phyloP scores from a whole-genome alignment of 2,888 invertebrate genomes.

The Mesorhabditis spiculigera region DNA sequence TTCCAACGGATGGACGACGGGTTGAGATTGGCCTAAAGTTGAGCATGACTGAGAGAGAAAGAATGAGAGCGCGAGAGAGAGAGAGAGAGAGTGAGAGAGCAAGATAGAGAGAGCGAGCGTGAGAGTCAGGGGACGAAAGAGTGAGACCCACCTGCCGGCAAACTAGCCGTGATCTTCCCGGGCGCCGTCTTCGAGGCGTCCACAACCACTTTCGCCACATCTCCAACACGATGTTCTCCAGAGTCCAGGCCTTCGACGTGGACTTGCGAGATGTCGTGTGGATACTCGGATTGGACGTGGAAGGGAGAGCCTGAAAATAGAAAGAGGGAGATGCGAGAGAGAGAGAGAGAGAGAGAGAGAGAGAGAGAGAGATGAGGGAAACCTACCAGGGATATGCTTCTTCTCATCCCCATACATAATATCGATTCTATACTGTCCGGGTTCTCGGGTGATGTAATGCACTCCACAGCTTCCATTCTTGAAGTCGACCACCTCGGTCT shows the following conservation, averaged over 20 bases:
- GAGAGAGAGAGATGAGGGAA: not conserved
- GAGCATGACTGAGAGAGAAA: not conserved
- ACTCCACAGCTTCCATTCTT: conserved; percentile 93
- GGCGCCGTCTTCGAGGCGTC: conserved; percentile 31
- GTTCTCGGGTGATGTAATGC: conserved; percentile 88
- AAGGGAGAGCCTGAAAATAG: conserved; percentile 32
- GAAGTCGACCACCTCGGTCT: conserved; percentile 66
- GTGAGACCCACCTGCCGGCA: conserved; percentile 16
- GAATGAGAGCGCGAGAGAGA: too few relatives aligned
- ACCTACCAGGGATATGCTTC: conserved; percentile 30
- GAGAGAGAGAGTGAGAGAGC: not conserved
- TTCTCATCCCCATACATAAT: conserved; percentile 37
- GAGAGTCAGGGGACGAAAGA: not conserved
- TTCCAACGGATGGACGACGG: not conserved
- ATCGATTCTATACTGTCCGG: conserved; percentile 72
- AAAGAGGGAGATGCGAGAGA: not conserved
- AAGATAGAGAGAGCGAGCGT: too few relatives aligned
- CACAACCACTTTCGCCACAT: conserved; percentile 25
- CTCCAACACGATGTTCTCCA: conserved; percentile 16
- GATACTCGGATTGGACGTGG: conserved; percentile 28
- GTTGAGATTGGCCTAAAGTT: conserved; percentile 10
- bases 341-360: not conserved
- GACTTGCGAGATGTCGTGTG: conserved; percentile 22
- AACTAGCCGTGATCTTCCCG: conserved; percentile 20
- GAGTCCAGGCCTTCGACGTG: conserved; percentile 26